Conservation (phyloP, 2,888 invertebrate genomes). For the Choristoneura rosaceana region DNA sequence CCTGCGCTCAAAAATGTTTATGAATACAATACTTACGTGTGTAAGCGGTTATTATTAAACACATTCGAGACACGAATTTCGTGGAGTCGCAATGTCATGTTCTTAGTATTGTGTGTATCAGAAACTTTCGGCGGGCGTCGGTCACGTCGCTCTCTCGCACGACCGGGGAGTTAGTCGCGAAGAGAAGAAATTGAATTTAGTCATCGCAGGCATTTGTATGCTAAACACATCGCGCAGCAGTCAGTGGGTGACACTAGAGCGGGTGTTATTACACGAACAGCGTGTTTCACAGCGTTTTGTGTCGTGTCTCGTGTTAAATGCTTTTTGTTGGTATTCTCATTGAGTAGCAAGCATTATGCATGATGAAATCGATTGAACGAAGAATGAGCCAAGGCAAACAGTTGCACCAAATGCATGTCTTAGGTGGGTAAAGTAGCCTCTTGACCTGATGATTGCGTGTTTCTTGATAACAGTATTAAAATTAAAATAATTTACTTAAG, state of each 20-base stretch:
- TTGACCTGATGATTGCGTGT: no score
- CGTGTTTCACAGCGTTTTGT: slow-evolving; percentile 26
- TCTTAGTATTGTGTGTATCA: slow-evolving; percentile 45
- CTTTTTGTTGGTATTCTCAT: slow-evolving; percentile 7
- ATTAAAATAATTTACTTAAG: no score
- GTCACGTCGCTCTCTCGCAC: slow-evolving; percentile 48
- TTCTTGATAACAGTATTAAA: no score
- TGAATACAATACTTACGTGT: slow-evolving; percentile 1
- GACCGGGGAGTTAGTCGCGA: slow-evolving; percentile 32
- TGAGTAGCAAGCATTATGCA: neutral
- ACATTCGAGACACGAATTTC: slow-evolving; percentile 49
- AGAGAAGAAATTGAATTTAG: slow-evolving; percentile 35
- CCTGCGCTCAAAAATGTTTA: neutral
- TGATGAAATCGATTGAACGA: neutral
- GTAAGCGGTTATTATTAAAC: slow-evolving; percentile 26
- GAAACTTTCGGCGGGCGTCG: slow-evolving; percentile 45
- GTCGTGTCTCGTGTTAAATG: slow-evolving; percentile 1
- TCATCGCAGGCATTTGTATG: slow-evolving; percentile 47
- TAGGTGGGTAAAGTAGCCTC: no score
- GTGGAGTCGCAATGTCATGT: slow-evolving; percentile 54
- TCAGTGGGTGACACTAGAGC: slow-evolving; percentile 27
- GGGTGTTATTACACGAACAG: slow-evolving; percentile 17
- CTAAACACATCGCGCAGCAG: slow-evolving; percentile 41
- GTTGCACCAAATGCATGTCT: no score
- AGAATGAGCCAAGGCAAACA: neutral